These are phyloP conservation scores for Bathybates hornii DNA, from an alignment of 2,113 vertebrate species.

Conservation along the genomic window DNA sequence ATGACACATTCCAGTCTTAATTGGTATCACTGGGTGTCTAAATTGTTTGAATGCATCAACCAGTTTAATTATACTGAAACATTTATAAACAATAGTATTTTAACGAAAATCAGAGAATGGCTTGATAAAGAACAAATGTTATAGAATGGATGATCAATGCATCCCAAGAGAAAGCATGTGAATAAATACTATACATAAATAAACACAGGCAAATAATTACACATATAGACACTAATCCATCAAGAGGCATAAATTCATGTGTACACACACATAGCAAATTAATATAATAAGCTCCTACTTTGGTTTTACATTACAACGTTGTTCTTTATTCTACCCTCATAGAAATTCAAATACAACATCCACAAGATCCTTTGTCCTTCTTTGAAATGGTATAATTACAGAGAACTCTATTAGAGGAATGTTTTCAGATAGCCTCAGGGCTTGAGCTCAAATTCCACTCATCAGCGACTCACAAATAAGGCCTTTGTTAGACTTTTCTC, in stretches of 20 bases:
- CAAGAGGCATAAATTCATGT: background rate
- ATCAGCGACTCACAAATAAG: slow-evolving; percentile 63
- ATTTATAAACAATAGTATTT: background rate
- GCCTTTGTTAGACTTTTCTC: slow-evolving; percentile 53
- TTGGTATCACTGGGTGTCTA: background rate
- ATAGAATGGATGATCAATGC: background rate
- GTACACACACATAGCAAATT: background rate
- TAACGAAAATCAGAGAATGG: background rate
- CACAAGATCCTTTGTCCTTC: slow-evolving; percentile 54
- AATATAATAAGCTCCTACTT: slow-evolving; percentile 26
- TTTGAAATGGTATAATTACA: slow-evolving; percentile 58
- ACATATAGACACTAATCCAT: background rate
- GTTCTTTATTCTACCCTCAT: slow-evolving; percentile 32
- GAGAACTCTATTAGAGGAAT: slow-evolving; percentile 59
- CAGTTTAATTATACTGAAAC: background rate
- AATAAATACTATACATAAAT: background rate
- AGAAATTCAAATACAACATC: slow-evolving; percentile 40
- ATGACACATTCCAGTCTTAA: background rate
- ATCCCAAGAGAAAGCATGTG: background rate
- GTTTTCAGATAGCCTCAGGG: slow-evolving; percentile 61
- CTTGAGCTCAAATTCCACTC: slow-evolving; percentile 71
- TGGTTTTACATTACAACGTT: slow-evolving; percentile 1
- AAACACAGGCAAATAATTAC: background rate
- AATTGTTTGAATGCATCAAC: background rate
- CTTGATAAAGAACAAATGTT: background rate